Percentiles rank a stretch among this genome's conserved stretches.
phyloP scores from a whole-genome alignment of 1,140 invertebrate species.

The Microplitis mediator region DNA sequence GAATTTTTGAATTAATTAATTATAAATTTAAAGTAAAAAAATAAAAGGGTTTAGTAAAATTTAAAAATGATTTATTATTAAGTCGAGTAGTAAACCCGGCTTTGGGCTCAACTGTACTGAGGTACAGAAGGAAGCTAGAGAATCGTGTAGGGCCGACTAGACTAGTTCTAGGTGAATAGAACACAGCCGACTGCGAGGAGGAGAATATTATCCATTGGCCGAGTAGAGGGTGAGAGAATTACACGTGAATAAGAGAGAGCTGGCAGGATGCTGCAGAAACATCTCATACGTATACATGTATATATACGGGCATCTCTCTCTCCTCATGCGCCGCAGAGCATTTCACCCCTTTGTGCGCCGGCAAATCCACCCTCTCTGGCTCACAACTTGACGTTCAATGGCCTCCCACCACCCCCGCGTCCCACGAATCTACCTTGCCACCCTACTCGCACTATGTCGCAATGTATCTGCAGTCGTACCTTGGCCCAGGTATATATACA shows the following conservation, averaged over 20 bases:
- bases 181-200: too few relatives aligned
- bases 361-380: constrained; percentile 22
- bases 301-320: background rate
- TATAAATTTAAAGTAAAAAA: background rate
- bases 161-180: too few relatives aligned
- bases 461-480: constrained; percentile 57
- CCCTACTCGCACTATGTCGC: constrained; percentile 52
- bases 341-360: constrained; percentile 26
- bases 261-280: constrained; percentile 52
- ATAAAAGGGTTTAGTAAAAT: constrained; percentile 7
- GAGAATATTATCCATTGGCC: background rate
- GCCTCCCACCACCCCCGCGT: constrained; percentile 32
- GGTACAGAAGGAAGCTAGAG: background rate
- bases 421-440: constrained; percentile 33
- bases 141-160: too few relatives aligned
- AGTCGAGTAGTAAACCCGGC: constrained; percentile 31
- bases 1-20: background rate
- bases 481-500: too few relatives aligned
- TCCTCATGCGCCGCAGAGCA: constrained; percentile 45
- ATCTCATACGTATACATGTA: constrained; percentile 34
- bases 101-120: constrained; percentile 31
- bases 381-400: background rate
- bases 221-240: constrained; percentile 18
- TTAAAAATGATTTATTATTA: background rate
- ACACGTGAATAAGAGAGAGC: constrained; percentile 21